Percentiles rank a stretch among this genome's conserved stretches.
Evolutionary conservation across 2,113 vertebrate species (phyloP).

Genomic region (Cinclus cinclus): DNA sequence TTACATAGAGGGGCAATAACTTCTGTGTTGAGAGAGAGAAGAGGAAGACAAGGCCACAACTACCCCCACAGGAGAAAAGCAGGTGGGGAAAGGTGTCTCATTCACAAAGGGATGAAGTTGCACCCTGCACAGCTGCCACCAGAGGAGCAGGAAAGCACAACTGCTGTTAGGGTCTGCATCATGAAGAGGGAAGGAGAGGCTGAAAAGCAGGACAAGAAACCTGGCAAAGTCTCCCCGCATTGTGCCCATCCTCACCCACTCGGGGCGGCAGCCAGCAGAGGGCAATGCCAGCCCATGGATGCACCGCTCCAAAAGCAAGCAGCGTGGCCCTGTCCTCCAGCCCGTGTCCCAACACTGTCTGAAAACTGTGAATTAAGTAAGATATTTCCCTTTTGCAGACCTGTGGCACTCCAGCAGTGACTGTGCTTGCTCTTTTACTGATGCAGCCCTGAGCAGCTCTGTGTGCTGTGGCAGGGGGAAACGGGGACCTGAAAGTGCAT

Average conservation of each 20-base stretch:
- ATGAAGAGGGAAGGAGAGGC: background rate
- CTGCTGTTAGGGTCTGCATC: fast-evolving
- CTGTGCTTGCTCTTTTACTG: background rate
- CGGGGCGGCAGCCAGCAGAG: background rate
- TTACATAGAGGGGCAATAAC: background rate
- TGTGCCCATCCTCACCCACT: too few species aligned
- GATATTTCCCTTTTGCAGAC: background rate
- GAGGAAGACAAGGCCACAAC: background rate
- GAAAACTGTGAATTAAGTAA: background rate
- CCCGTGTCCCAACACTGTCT: background rate
- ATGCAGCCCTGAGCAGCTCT: background rate
- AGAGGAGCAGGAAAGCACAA: background rate
- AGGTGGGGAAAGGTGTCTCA: background rate
- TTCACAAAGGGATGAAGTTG: background rate
- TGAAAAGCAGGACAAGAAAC: background rate
- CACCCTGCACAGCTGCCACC: background rate
- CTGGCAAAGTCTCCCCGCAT: fast-evolving
- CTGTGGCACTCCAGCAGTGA: background rate
- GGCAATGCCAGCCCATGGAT: background rate
- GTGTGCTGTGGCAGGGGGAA: background rate
- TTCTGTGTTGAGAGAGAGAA: background rate
- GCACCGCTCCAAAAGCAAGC: fast-evolving
- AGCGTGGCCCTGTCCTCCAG: background rate
- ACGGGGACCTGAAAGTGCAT: fast-evolving
- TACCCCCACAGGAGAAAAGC: background rate